phyloP scores from a whole-genome alignment of 2,888 invertebrate genomes.

The Diarsia mendica region DNA sequence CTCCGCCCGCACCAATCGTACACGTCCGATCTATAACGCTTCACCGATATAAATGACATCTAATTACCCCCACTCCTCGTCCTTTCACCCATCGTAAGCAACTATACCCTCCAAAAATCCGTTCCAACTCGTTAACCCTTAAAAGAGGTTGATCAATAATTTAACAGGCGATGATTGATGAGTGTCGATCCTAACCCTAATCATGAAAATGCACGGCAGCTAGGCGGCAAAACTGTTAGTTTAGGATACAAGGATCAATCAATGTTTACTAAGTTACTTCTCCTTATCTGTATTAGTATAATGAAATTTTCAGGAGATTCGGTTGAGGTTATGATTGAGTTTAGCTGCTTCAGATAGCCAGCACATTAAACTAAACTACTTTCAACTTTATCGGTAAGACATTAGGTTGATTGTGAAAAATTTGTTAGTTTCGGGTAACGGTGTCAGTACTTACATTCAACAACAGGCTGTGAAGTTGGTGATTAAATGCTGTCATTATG shows the following conservation, averaged over 20 bases:
- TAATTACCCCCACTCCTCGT: constrained; percentile 23
- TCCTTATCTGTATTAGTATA: constrained; percentile 45
- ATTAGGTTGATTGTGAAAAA: too few species aligned
- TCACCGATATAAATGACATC: constrained; percentile 24
- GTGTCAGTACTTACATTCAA: too few species aligned
- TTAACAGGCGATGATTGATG: constrained; percentile 57
- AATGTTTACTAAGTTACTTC: constrained; percentile 49
- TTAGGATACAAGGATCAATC: constrained; percentile 60
- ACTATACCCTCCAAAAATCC: constrained; percentile 17
- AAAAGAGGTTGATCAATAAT: constrained; percentile 40
- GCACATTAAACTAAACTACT: too few species aligned
- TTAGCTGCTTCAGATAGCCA: neutral
- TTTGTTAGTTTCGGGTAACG: too few species aligned
- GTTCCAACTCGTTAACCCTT: constrained; percentile 26
- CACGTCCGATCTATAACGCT: constrained; percentile 28
- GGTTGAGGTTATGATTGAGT: constrained; percentile 37
- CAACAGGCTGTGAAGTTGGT: constrained; percentile 3
- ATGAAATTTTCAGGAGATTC: constrained; percentile 36
- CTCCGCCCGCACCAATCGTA: neutral
- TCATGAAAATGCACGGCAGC: constrained; percentile 49
- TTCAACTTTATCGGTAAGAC: too few species aligned
- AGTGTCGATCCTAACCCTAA: constrained; percentile 31
- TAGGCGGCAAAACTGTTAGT: constrained; percentile 49
- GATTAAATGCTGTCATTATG: constrained; percentile 17
- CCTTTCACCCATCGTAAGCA: neutral